Evolutionary conservation across 2,797 vertebrate species (phyloP).

Genomic region (Acrossocheilus wenchowensis): DNA sequence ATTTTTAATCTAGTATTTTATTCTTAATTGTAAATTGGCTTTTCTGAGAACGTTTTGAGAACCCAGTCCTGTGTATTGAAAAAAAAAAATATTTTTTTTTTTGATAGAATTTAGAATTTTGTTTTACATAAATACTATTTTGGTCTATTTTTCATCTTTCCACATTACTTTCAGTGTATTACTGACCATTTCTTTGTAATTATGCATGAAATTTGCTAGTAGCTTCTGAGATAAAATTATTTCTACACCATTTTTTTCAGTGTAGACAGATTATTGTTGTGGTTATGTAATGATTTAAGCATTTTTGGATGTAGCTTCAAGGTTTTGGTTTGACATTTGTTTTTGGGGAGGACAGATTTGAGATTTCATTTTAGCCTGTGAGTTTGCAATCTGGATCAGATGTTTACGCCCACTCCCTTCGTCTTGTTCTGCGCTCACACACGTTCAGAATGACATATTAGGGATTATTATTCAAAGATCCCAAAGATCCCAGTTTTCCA

Average conservation of each 20-base stretch:
- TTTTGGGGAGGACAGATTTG: constrained; percentile 31
- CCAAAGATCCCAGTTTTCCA: constrained; percentile 56
- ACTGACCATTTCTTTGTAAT: background rate
- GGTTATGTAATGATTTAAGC: background rate
- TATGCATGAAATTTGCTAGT: background rate
- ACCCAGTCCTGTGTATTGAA: background rate
- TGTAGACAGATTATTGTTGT: background rate
- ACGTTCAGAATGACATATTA: constrained; percentile 58
- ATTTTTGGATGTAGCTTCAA: constrained; percentile 7
- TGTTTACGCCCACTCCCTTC: constrained; percentile 36
- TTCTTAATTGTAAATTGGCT: background rate
- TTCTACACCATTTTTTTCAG: background rate
- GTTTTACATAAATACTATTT: background rate
- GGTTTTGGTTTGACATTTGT: constrained; percentile 35
- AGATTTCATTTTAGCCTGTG: constrained; percentile 37
- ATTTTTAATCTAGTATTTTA: background rate
- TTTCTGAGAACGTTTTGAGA: background rate
- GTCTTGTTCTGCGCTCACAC: constrained; percentile 25
- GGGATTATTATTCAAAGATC: constrained; percentile 58
- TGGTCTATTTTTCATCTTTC: background rate
- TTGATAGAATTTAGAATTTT: background rate
- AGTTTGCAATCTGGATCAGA: constrained; percentile 35
- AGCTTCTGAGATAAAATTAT: background rate
- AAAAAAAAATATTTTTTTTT: too few species aligned
- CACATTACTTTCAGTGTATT: background rate